Conservation (phyloP, 1,140 invertebrate genomes). For the Probaryconus sp. region DNA sequence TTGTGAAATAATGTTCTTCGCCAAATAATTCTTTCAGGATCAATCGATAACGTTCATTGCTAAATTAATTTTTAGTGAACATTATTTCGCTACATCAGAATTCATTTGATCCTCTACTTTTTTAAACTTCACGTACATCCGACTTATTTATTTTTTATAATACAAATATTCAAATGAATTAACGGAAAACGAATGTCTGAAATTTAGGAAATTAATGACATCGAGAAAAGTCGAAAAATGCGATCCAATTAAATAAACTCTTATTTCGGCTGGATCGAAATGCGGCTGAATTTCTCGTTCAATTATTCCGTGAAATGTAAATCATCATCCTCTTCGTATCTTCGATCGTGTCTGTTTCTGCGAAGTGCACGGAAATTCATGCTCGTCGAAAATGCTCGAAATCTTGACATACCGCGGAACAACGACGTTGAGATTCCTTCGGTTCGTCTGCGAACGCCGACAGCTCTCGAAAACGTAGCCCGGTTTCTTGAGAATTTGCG, state of each 20-base stretch:
- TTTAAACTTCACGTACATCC: no score
- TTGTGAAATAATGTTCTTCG: no score
- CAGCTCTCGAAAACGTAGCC: constrained; percentile 30
- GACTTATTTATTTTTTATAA: no score
- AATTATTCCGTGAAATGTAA: constrained; percentile 53
- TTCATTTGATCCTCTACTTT: no score
- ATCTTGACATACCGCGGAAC: constrained; percentile 52
- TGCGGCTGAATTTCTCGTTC: constrained; percentile 9
- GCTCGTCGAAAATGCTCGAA: constrained; percentile 43
- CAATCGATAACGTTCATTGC: no score
- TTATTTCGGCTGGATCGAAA: constrained; percentile 6
- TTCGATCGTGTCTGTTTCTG: constrained; percentile 17
- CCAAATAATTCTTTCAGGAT: no score
- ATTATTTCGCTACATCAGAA: no score
- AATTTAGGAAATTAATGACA: no score
- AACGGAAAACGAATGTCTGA: no score
- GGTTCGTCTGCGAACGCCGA: constrained; percentile 41
- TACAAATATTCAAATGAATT: no score
- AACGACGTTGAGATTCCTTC: constrained; percentile 45
- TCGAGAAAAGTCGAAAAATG: constrained; percentile 5
- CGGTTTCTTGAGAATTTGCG: constrained; percentile 45
- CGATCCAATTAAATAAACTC: constrained; percentile 33
- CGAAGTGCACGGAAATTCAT: constrained; percentile 22
- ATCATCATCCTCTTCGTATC: constrained; percentile 45
- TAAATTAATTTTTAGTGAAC: no score